Evolutionary conservation across 2,113 vertebrate genomes (phyloP).

Genomic region (Ardeotis arabs): DNA sequence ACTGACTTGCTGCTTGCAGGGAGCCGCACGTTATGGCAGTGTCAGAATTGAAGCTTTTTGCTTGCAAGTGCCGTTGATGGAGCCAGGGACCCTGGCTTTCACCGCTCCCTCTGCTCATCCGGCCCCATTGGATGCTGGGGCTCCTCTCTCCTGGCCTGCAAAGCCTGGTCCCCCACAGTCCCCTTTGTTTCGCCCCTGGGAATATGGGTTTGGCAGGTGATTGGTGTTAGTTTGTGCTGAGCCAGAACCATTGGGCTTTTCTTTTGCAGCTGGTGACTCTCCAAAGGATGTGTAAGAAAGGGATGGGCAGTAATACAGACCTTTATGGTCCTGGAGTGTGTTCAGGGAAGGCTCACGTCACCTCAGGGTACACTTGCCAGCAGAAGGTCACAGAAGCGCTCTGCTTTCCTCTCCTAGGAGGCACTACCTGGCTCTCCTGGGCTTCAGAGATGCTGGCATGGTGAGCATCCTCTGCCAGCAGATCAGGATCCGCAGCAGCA

Average conservation of each 20-base stretch:
- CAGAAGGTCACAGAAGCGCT: not conserved
- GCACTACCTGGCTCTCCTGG: not conserved
- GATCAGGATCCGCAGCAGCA: not conserved
- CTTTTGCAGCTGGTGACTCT: not conserved
- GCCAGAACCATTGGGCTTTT: not conserved
- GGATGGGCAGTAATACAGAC: not conserved
- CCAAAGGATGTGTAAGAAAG: not conserved
- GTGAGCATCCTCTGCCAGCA: not conserved
- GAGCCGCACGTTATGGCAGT: accelerated
- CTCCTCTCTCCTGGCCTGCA: not conserved
- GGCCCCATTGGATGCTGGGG: accelerated
- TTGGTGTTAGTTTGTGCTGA: not conserved
- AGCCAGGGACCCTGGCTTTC: not conserved
- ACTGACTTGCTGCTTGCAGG: not conserved
- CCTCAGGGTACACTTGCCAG: not conserved
- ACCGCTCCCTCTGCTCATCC: accelerated
- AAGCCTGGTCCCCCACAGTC: not conserved
- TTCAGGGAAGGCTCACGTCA: not conserved
- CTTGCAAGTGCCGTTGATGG: not conserved
- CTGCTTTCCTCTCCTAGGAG: not conserved
- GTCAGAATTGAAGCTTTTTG: not conserved
- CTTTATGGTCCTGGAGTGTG: not conserved
- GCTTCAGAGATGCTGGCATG: not conserved
- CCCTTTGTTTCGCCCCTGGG: not conserved
- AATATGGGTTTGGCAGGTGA: not conserved